These are phyloP conservation scores for Amblyteles armatorius DNA, from an alignment of 2,888 invertebrate species.

Conservation along the genomic window DNA sequence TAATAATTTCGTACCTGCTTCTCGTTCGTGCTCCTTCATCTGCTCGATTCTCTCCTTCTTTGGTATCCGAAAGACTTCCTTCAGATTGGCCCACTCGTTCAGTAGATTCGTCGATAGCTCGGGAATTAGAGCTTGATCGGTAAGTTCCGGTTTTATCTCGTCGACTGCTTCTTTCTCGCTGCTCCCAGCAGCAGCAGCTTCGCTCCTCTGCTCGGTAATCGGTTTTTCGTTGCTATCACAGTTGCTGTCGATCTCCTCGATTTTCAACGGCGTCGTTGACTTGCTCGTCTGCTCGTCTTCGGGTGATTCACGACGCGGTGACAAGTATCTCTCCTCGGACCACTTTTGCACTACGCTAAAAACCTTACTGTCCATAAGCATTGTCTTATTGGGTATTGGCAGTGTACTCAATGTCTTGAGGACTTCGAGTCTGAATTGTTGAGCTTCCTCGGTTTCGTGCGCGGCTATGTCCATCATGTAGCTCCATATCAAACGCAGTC, in stretches of 20 bases:
- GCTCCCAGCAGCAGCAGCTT: slow-evolving; percentile 68
- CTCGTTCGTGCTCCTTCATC: slow-evolving; percentile 97
- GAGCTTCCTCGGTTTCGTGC: slow-evolving; percentile 84
- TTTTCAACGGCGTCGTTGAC: slow-evolving; percentile 67
- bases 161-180: slow-evolving; percentile 70
- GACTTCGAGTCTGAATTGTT: slow-evolving; percentile 86
- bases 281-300: slow-evolving; percentile 78
- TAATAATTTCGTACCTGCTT: slow-evolving; percentile 88
- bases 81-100: slow-evolving; percentile 90
- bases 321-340: slow-evolving; percentile 86
- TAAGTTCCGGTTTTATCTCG: slow-evolving; percentile 73
- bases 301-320: slow-evolving; percentile 79
- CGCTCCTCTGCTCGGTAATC: slow-evolving; percentile 39
- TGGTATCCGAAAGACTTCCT: slow-evolving; percentile 95
- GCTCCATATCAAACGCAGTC: slow-evolving; percentile 94
- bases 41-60: slow-evolving; percentile 97
- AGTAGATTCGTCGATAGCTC: slow-evolving; percentile 88
- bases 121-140: slow-evolving; percentile 76
- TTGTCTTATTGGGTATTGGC: slow-evolving; percentile 97
- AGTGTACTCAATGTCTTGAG: slow-evolving; percentile 93
- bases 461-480: slow-evolving; percentile 94
- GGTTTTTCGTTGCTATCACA: slow-evolving; percentile 77
- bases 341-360: slow-evolving; percentile 94
- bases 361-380: slow-evolving; percentile 96
- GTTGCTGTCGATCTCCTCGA: slow-evolving; percentile 75